These are phyloP conservation scores for Fragum sueziense DNA, from an alignment of 2,888 invertebrate genomes.

Conservation along the genomic window DNA sequence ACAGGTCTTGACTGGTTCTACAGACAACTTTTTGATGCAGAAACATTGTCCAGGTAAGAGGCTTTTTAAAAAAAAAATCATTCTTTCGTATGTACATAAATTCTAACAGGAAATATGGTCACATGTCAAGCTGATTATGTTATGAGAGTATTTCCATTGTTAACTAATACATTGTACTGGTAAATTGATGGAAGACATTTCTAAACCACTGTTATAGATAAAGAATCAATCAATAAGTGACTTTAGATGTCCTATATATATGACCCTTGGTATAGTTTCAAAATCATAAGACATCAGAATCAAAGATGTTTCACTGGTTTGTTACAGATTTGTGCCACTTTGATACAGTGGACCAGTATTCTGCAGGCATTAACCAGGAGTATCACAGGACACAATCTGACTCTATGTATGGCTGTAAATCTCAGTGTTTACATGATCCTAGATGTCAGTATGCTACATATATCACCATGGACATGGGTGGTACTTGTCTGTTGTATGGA, in stretches of 20 bases:
- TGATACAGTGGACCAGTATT: background rate
- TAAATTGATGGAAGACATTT: too few species aligned
- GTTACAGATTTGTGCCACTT: conserved; percentile 14
- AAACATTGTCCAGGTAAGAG: conserved; percentile 17
- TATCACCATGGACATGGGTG: background rate
- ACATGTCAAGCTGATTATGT: too few species aligned
- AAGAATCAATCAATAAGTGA: too few species aligned
- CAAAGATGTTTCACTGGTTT: background rate
- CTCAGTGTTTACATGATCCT: conserved; percentile 16
- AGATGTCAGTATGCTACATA: conserved; percentile 5
- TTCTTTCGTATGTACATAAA: too few species aligned
- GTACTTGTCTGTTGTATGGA: conserved; percentile 8
- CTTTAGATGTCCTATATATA: too few species aligned
- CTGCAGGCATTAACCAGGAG: background rate
- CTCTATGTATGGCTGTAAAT: background rate
- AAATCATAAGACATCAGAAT: background rate
- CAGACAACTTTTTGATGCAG: background rate
- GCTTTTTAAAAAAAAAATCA: too few species aligned
- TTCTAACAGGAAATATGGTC: too few species aligned
- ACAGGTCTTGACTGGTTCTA: background rate
- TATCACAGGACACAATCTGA: background rate
- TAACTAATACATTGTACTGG: too few species aligned
- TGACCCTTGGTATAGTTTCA: too few species aligned
- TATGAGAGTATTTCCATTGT: too few species aligned
- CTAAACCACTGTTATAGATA: too few species aligned